Base-by-base conservation (phyloP, 2,113 vertebrate species). In the Anolis carolinensis region DNA sequence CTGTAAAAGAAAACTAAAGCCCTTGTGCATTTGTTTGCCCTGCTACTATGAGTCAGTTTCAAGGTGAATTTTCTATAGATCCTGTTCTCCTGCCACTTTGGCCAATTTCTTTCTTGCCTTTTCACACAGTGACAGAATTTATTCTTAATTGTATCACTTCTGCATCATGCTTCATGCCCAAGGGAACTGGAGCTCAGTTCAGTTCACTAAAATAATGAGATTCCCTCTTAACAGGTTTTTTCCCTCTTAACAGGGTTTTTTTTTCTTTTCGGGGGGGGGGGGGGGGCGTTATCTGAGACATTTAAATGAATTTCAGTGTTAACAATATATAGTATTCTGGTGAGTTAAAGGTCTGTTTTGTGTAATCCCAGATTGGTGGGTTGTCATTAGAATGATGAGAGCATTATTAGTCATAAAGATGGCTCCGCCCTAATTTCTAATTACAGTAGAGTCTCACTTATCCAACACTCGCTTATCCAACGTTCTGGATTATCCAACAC, bases 21-120 rank as follows among this genome's bases (percentile, higher is more conserved):
- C 68, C 21, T 21, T 59, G 77, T 65, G 90, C 63, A 70, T 84
- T 77, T 86, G 81, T 77, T 81, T 84, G 83, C 81, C 79, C 78
- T 87, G 55, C 74, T 82, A 55, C 86, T 84, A 83, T 94, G 93
- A 92, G 87, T 86, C 55, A 76, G 90, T 87, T 84, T 93, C 63
- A 67, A 23, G 67, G 4, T 68, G 79, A 80, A 67, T n/a, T 21
- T 63, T 39, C 10, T 70, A 88, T 87, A 88, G 50, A 89, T 90
- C 88, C 88, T 88, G 85, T 78, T 79, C 71, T 83, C 85, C 84
- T 0, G 1, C 39, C 90, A 93, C 87, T 92, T 89, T 77, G 78
- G 55, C 50, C 74, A 89, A 34, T 82, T 90, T 92, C 86, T 87
- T 90, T 86, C 55, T 59, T 59, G 13, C 14, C 16, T 59, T 88